These are phyloP conservation scores for Hormaphis cornu DNA, from an alignment of 1,140 invertebrate species.

Conservation along the genomic window DNA sequence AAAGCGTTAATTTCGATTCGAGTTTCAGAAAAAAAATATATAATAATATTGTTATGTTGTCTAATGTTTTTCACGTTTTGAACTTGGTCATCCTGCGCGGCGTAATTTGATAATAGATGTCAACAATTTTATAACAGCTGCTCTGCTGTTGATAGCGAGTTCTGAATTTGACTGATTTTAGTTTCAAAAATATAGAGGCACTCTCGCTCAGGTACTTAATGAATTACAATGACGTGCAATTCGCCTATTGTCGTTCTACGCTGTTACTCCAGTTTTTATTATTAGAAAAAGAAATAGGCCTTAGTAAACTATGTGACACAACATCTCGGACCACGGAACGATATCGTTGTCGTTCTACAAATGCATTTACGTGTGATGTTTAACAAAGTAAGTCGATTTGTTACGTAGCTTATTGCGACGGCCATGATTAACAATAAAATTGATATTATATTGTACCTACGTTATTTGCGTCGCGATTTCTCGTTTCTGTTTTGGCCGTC, in stretches of 20 bases:
- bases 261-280: not conserved
- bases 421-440: not conserved
- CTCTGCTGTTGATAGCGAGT: not conserved
- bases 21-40: too few relatives aligned
- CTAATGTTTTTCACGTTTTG: not conserved
- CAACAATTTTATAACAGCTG: slow-evolving; percentile 11
- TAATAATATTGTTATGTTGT: too few relatives aligned
- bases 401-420: too few relatives aligned
- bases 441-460: not conserved
- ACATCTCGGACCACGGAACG: not conserved
- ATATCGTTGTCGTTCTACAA: not conserved
- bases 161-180: not conserved
- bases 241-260: too few relatives aligned
- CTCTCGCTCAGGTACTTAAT: too few relatives aligned
- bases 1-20: too few relatives aligned
- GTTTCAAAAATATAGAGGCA: too few relatives aligned
- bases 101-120: not conserved
- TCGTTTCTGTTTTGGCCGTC: not conserved
- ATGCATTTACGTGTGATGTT: slow-evolving; percentile 12
- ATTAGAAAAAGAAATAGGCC: not conserved
- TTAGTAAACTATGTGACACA: not conserved
- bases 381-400: not conserved
- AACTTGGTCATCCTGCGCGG: not conserved
- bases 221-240: too few relatives aligned
- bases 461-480: not conserved